Evolutionary conservation across 2,888 invertebrate genomes (phyloP), one percentile per base, ranked within the genome.

Genomic region (Tenodera sinensis): DNA sequence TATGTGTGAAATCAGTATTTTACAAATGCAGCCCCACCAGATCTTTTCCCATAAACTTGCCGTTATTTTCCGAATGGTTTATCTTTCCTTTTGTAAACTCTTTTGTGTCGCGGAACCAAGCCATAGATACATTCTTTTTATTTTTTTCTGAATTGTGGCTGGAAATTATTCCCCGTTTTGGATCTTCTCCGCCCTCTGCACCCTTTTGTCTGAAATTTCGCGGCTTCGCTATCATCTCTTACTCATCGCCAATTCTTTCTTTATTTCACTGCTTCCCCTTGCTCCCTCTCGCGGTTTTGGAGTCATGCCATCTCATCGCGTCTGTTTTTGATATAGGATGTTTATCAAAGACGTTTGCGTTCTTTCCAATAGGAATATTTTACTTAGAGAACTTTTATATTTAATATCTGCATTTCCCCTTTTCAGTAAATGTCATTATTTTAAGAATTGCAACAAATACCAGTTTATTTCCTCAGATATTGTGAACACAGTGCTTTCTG

Each of bases 191-290:
- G 28, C 81, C 81, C 30, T 86, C 27, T 81, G n/a, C 86, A 81
- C 81, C 81, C 86, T 81, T 86, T 86, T 86, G 86, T 81, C 81
- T 71, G 86, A 86, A 81, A 81, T 86, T 81, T 86, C 86, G 30
- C 47, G 30, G 28, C 86, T 81, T 86, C 47, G 34, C 83, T 88
- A 83, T 88, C 88, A 88, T 83, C 86, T 90, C 89, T 91, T 88
- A 88, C 88, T 89, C 89, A 89, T 88, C 88, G 89, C 82, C 89
- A 90, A 90, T 90, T 91, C 91, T 90, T 90, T 88, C 86, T 86
- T 81, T 81, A 84, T 84, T 84, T 84, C 54, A 71, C 54, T 71
- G 54, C 54, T 71, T 90, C 84, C 87, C 89, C 89, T 85, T 85
- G 83, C 88, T 83, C 89, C 88, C 90, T 54, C 83, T n/a, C n/a